Base-by-base conservation (phyloP, 2,888 invertebrate genomes). In the Pheosia gnoma region DNA sequence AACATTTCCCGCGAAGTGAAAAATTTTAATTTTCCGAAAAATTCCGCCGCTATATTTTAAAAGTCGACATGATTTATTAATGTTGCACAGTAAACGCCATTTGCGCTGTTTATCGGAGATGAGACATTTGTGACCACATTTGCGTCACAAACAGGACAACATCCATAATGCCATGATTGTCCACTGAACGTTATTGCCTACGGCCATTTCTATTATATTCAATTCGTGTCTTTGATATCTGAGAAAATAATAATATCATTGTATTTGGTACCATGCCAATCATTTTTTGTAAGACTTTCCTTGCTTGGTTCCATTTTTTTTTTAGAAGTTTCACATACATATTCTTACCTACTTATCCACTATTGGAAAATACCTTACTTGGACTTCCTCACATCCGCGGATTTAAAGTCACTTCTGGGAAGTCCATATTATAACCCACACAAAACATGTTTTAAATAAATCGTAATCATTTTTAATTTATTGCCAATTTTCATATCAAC, bases 31-130 rank as follows among this genome's bases (percentile, higher is more conserved):
- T 89, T 86, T 80, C 78, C 80, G 75, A 83, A 88, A 89, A 84
- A 76, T 72, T 79, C 79, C 76, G 74, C 74, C 79, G 84, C 85
- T 82, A 82, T 88, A 85, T 89, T 90, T 90, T 88, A 84, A 89
- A 87, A 85, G 83, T 85, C 80, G 78, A 74, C 80, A 77, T 89
- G 88, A 91, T 90, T 90, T 91, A 91, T 90, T 88, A 84, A 84
- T 86, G 84, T 83, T 75, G 77, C 78, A 76, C 79, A 82, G 82
- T 84, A 83, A 87, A 87, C 81, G 84, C 79, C 82, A 84, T 88
- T 86, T 86, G 86, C 82, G 79, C 70, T 82, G 81, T 87, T 87
- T 85, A 86, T 79, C 77, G 72, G 80, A 80, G 78, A 84, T 81
- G 85, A 78, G 77, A 82, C 82, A 84, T 83, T 80, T 80, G 71